These are phyloP conservation scores for Pontoporia blainvillei DNA, from an alignment of 2,113 vertebrate genomes.

Conservation along the genomic window DNA sequence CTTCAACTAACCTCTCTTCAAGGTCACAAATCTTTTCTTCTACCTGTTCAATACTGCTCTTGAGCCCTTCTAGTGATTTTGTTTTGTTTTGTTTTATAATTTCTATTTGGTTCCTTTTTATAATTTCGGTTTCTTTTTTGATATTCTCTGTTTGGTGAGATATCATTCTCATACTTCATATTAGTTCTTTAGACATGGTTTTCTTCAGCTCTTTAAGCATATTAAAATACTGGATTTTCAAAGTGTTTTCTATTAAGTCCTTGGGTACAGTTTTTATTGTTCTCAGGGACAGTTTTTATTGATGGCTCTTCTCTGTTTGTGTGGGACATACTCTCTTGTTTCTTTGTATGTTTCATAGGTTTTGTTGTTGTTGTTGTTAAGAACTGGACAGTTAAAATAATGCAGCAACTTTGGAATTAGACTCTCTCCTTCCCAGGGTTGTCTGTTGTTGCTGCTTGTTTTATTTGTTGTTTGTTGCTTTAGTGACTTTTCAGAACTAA, in stretches of 20 bases:
- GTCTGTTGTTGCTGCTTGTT: neutral
- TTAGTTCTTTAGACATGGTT: neutral
- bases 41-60: neutral
- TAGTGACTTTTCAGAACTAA: constrained; percentile 5
- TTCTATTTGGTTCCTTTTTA: neutral
- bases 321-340: neutral
- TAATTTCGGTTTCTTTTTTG: neutral
- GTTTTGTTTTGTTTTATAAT: neutral
- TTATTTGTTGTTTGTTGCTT: neutral
- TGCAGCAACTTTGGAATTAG: neutral
- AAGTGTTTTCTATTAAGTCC: neutral
- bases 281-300: neutral
- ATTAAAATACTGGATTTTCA: neutral
- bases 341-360: neutral
- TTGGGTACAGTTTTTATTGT: neutral
- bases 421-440: neutral
- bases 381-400: neutral
- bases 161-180: neutral
- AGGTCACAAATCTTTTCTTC: neutral
- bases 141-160: neutral
- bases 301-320: neutral
- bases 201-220: neutral
- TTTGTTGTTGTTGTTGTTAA: too few species aligned
- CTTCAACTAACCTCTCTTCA: neutral
- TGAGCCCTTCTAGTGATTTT: neutral